Base-by-base conservation (phyloP, 2,888 invertebrate species). In the Clunio marinus region DNA sequence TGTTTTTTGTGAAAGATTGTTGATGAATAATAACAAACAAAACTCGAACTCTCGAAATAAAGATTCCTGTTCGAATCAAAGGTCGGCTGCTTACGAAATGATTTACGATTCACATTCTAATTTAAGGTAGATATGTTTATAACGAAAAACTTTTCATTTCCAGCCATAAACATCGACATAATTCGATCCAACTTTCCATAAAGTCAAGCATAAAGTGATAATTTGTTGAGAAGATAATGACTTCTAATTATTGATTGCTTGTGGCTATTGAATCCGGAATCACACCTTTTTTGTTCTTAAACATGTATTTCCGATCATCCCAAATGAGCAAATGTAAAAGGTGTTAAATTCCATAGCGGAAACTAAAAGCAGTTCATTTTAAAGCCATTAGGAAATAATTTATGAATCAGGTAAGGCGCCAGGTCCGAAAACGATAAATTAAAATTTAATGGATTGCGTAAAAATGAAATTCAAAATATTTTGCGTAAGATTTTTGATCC, bases 391-490 rank as follows among this genome's bases (percentile, higher is more conserved):
- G 24, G 32, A 22, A 32, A n/a, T 63, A 25, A 63, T 66, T 66
- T 66, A 66, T 66, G 32, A 24, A 66, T 45, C 13, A 22, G 35
- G 66, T 28, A n/a, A 22, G 45, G 63, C 63, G 63, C 63, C 63
- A 63, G 51, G 51, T 51, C 51, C 17, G 51, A 51, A 51, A 51
- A 51, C 51, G 51, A 51, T 51, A 51, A 51, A 51, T 51, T 51
- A 3, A 3, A 20, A 2, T 2, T 51, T 51, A 51, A 22, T 51
- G 51, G 20, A 17, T 51, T 51, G 51, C 51, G 22, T 22, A 51
- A 22, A 20, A 51, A n/a, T n/a, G n/a, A n/a, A n/a, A n/a, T n/a
- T n/a, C n/a, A n/a, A n/a, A 51, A 32, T 32, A 32, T 32, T 32
- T 8, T 4, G 32, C 32, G 32, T 7, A 32, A 32, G 32, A 32